Conservation (phyloP, 2,888 invertebrate species). For the Pheosia gnoma region DNA sequence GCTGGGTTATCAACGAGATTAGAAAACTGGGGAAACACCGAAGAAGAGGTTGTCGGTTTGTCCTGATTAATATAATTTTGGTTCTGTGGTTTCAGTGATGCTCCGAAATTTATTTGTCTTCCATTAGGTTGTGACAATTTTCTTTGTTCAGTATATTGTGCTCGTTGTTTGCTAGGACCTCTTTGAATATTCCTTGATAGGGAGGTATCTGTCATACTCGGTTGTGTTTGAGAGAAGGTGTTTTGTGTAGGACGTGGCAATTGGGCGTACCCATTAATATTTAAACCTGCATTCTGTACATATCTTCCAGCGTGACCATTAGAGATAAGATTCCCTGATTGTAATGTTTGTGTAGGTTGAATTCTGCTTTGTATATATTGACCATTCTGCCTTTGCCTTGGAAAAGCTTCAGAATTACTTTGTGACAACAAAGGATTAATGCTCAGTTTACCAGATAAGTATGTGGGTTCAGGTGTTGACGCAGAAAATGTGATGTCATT, state of each 20-base stretch:
- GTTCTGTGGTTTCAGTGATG: conserved; percentile 52
- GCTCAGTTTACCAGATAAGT: conserved; percentile 54
- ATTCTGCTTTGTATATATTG: conserved; percentile 49
- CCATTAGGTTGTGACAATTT: conserved; percentile 42
- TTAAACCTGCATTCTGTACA: conserved; percentile 34
- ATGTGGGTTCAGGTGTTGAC: conserved; percentile 68
- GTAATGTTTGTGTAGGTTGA: conserved; percentile 43
- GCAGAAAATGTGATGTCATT: conserved; percentile 60
- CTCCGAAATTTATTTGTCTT: conserved; percentile 46
- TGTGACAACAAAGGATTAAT: conserved; percentile 42
- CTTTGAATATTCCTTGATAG: conserved; percentile 26
- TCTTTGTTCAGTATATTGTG: conserved; percentile 50
- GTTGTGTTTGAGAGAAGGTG: conserved; percentile 46
- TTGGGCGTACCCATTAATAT: conserved; percentile 38
- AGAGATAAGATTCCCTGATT: conserved; percentile 40
- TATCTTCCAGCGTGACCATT: conserved; percentile 54
- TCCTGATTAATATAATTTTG: conserved; percentile 34
- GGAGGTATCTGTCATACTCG: conserved; percentile 33
- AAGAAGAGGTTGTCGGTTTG: conserved; percentile 50
- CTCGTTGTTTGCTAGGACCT: conserved; percentile 46
- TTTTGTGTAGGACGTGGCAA: conserved; percentile 45
- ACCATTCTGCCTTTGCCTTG: conserved; percentile 57
- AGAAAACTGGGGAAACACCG: conserved; percentile 41
- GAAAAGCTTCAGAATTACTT: conserved; percentile 55
- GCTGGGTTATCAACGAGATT: conserved; percentile 48